A percentile compares a stretch with the other conserved stretches of the same genome.
These are phyloP conservation scores for Emydura subglobosa DNA, from an alignment of 2,113 vertebrate species.

Conservation along the genomic window DNA sequence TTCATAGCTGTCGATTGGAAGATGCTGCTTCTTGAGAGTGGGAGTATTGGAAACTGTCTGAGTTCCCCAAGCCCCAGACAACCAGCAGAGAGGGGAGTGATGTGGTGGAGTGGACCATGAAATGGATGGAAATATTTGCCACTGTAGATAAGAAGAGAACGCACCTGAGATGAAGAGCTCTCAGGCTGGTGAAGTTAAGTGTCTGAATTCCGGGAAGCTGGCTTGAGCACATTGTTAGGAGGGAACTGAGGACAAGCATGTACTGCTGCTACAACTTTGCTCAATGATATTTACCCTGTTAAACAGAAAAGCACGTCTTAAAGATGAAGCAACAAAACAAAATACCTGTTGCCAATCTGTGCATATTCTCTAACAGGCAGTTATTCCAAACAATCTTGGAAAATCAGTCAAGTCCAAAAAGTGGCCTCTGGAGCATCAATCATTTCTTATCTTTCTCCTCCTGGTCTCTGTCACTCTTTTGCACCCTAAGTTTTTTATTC, in stretches of 20 bases:
- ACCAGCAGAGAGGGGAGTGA: background rate
- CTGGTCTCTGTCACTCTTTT: background rate
- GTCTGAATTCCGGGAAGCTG: conserved; percentile 39
- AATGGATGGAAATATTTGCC: background rate
- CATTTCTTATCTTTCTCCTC: background rate
- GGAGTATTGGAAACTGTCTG: background rate
- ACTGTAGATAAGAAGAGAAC: conserved; percentile 7
- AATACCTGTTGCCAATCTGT: background rate
- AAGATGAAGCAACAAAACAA: background rate
- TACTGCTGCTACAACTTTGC: background rate
- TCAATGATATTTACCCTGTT: conserved; percentile 47
- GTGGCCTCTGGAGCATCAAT: background rate
- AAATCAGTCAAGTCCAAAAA: background rate
- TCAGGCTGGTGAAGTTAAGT: conserved; percentile 36
- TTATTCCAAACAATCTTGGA: background rate
- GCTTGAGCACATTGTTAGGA: conserved; percentile 34
- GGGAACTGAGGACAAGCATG: conserved; percentile 15
- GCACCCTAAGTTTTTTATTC: background rate
- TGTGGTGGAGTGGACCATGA: background rate
- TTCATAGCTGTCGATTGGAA: background rate
- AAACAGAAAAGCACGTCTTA: background rate
- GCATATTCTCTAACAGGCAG: background rate
- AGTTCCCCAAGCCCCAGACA: background rate
- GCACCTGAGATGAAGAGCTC: background rate
- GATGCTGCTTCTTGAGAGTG: background rate